Percentiles rank a stretch among this genome's conserved stretches.
phyloP scores from a whole-genome alignment of 2,888 invertebrate genomes.

The Apamea crenata region DNA sequence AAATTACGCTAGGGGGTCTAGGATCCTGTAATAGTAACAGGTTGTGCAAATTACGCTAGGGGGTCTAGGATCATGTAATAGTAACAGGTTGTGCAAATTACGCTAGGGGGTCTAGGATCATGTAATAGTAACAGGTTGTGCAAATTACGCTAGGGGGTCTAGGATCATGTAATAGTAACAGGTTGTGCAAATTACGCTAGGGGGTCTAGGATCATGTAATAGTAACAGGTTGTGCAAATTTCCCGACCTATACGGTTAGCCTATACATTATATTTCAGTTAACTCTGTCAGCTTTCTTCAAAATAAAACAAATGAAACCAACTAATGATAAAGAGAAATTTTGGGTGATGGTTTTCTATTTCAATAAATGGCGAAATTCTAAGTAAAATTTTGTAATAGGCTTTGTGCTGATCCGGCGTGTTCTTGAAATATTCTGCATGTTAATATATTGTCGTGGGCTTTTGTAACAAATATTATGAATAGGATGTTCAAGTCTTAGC shows the following conservation, averaged over 20 bases:
- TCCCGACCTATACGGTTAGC: background rate
- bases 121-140: background rate
- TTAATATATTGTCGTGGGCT: constrained; percentile 2
- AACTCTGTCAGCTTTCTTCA: background rate
- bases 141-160: background rate
- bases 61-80: too few relatives aligned
- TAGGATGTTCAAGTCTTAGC: constrained; percentile 34
- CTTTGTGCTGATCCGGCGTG: background rate
- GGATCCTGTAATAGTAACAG: background rate
- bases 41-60: background rate
- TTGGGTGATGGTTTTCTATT: background rate
- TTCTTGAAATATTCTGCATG: background rate
- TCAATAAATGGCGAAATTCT: background rate
- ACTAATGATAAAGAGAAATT: background rate
- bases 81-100: background rate
- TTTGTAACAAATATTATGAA: constrained; percentile 25
- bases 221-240: background rate
- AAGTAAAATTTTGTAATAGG: background rate
- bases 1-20: background rate
- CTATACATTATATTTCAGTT: background rate
- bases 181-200: too few relatives aligned
- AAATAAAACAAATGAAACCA: background rate
- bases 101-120: too few relatives aligned
- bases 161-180: background rate
- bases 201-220: too few relatives aligned